Percentiles rank a stretch among this genome's conserved stretches.
These are phyloP conservation scores for Lottia gigantea DNA, from an alignment of 2,888 invertebrate species.

Conservation along the genomic window DNA sequence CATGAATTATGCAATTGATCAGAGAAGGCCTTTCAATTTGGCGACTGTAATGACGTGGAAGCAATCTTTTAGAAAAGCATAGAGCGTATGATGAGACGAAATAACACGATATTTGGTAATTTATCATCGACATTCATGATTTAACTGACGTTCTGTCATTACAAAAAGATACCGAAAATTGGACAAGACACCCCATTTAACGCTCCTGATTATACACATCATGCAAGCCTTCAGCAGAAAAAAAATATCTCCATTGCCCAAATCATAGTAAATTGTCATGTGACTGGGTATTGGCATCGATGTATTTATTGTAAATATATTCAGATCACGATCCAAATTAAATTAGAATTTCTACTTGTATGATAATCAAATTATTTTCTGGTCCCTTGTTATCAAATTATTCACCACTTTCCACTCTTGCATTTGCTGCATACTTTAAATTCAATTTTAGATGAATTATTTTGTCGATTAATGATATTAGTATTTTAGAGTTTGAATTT, in stretches of 20 bases:
- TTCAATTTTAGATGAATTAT: too few relatives aligned
- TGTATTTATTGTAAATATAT: slow-evolving; percentile 4
- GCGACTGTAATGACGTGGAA: slow-evolving; percentile 4
- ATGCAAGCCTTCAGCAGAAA: background rate
- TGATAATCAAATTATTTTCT: too few relatives aligned
- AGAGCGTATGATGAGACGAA: slow-evolving; percentile 6
- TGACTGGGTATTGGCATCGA: too few relatives aligned
- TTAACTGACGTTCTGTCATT: background rate
- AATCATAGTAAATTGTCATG: too few relatives aligned
- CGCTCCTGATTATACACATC: background rate
- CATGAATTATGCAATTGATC: slow-evolving; percentile 11
- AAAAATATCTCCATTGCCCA: background rate
- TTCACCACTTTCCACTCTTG: too few relatives aligned
- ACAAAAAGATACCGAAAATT: slow-evolving; percentile 6
- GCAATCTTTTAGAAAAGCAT: slow-evolving; percentile 7
- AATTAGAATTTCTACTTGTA: too few relatives aligned
- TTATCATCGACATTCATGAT: background rate
- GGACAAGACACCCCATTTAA: slow-evolving; percentile 9
- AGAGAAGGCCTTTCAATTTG: slow-evolving; percentile 8
- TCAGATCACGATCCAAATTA: background rate
- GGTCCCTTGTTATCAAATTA: too few relatives aligned
- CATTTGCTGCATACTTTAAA: too few relatives aligned
- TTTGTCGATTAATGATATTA: too few relatives aligned
- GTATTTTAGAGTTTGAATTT: too few relatives aligned
- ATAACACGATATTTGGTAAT: slow-evolving; percentile 8